Base-by-base conservation (phyloP, 2,888 invertebrate genomes). In the Flexamia atlantica region DNA sequence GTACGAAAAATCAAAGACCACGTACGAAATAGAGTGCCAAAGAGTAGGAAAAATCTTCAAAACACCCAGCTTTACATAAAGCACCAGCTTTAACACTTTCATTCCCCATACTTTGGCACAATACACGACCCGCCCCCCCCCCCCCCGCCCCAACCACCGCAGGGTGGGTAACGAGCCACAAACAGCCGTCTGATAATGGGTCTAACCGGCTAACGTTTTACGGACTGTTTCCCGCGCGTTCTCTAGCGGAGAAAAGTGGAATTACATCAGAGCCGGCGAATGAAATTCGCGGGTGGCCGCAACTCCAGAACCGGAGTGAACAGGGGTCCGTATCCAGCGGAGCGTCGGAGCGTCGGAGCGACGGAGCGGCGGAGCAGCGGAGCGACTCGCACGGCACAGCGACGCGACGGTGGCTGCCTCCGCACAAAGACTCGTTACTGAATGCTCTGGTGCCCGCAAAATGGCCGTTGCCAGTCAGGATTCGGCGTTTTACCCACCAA, bases 251-350 rank as follows among this genome's bases (percentile, higher is more conserved):
- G 10, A 5, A 81, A 20, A 36, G 32, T 46, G 50, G 28, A 60
- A 83, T 85, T 85, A 86, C 85, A 85, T 84, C 85, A 84, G 85
- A 84, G 83, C 28, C 80, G 80, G 82, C 50, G 84, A 86, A 86
- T 86, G 86, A 85, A 86, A 86, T 86, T 86, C 84, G 83, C 70
- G 70, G 70, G 70, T 68, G 70, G 70, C 40, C 70, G 20, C 40
- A 70, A 20, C 40, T 17, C 40, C 40, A 32, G 3, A 23, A 10
- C 57, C 23, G 23, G 64, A 9, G 57, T 20, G 57, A 23, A 17
- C 57, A 23, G 57, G 57, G 57, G 50, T 50, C 17, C 50, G 50
- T 50, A 50, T 3, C 32, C 32, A 68, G 0, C 68, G 32, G 68
- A 68, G 68, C 68, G 68, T 30, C 32, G 17, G 28, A 64, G n/a